These are phyloP conservation scores for Lanius ludovicianus DNA, from an alignment of 2,113 vertebrate genomes.

Conservation along the genomic window DNA sequence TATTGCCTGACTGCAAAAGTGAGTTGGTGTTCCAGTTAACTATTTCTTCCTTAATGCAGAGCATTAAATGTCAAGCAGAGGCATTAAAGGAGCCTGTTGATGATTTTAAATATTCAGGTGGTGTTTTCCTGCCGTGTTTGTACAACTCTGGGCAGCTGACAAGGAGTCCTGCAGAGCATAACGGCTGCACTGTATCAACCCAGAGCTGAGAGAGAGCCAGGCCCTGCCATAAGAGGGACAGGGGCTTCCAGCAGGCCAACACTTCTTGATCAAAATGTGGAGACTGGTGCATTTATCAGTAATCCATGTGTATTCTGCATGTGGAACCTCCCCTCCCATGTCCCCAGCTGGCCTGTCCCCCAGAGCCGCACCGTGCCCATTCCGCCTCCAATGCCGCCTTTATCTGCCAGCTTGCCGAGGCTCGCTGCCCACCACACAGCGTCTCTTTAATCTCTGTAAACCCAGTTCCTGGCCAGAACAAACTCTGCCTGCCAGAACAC, in stretches of 20 bases:
- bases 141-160: conserved; percentile 21
- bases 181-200: conserved; percentile 8
- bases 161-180: conserved; percentile 30
- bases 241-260: neutral
- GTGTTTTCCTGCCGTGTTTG: conserved; percentile 54
- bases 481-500: neutral
- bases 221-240: neutral
- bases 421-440: neutral
- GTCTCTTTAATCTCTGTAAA: neutral
- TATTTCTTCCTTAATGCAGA: neutral
- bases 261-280: neutral
- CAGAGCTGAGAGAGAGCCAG: neutral
- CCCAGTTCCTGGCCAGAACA: neutral
- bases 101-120: conserved; percentile 3
- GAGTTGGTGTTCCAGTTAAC: neutral
- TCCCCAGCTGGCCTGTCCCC: neutral
- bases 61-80: neutral
- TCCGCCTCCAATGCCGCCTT: neutral
- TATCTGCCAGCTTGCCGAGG: neutral
- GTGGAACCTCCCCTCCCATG: neutral
- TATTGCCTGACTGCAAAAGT: neutral
- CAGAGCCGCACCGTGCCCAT: rapidly evolving
- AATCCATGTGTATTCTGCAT: neutral
- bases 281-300: neutral
- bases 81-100: conserved; percentile 15